Percentiles rank a stretch among this genome's conserved stretches.
Evolutionary conservation across 2,888 invertebrate species (phyloP).

Genomic region (Drosophila colorata): DNA sequence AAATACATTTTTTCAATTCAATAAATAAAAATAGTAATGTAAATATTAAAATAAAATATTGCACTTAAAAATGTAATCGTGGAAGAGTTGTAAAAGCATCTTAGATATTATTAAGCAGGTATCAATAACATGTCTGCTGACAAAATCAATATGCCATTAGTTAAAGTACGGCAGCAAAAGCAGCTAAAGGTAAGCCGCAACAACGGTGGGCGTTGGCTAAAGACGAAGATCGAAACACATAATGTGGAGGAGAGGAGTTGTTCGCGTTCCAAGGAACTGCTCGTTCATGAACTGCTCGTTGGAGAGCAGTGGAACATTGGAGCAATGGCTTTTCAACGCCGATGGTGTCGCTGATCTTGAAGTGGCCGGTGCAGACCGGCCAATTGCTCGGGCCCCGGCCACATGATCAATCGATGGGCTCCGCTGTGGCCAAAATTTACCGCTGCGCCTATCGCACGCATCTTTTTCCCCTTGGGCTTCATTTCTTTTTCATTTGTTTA

Average conservation of each 20-base stretch:
- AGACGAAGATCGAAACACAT: constrained; percentile 52
- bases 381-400: constrained; percentile 4
- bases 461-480: constrained; percentile 37
- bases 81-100: background rate
- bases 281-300: constrained; percentile 17
- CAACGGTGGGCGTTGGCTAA: constrained; percentile 69
- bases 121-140: background rate
- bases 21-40: no score
- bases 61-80: no score
- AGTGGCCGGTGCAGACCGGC: constrained; percentile 16
- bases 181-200: constrained; percentile 42
- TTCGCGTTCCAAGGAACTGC: constrained; percentile 68
- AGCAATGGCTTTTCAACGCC: constrained; percentile 73
- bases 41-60: no score
- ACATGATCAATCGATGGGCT: constrained; percentile 63
- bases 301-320: constrained; percentile 34
- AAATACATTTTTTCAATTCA: no score
- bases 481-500: constrained; percentile 30
- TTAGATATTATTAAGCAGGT: background rate
- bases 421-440: constrained; percentile 57
- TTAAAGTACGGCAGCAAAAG: constrained; percentile 10
- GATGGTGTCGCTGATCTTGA: constrained; percentile 74
- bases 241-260: constrained; percentile 20
- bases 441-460: constrained; percentile 61
- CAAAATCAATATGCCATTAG: no score